Evolutionary conservation across 2,888 invertebrate species (phyloP), one percentile per base, ranked within the genome.

Genomic region (Anthophora plumipes): DNA sequence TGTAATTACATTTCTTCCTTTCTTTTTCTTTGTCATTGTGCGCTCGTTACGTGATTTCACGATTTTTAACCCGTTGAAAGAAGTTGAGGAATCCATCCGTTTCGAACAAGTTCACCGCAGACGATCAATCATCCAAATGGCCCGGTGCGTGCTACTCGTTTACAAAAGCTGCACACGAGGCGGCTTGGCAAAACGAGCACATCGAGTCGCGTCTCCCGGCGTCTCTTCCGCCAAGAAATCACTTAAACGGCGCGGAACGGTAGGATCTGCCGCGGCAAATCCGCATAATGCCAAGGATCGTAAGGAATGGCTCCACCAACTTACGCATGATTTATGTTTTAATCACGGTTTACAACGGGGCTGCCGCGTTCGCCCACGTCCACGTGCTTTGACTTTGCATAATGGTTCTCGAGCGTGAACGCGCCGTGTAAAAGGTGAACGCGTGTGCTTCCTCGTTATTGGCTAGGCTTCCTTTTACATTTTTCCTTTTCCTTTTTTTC

Each of bases 241-340:
- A 70, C 73, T 85, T 80, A 72, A 72, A 82, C 72, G 71, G 20
- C 52, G 66, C 61, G 68, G 59, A 79, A 76, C 80, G 48, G 75
- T 67, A 69, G 67, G 72, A 55, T 60, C 55, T 37, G 54, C 64
- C 60, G 48, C 63, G 14, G 46, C 72, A 80, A 85, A 75, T 83
- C 75, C 77, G 55, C 67, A 77, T 72, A 84, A 81, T 72, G 54
- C 71, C 70, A 25, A 43, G 67, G 68, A 73, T 82, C 72, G 63
- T 41, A 67, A 78, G 64, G 80, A 64, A 68, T 66, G 74, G 75
- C 75, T 66, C 82, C 82, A 80, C 85, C 81, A 86, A 83, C 80
- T 88, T 86, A 85, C 85, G 83, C 78, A 75, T 89, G 88, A 89
- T 89, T 89, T 89, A 89, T 89, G 85, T 86, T 89, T 89, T 89